Conservation (phyloP, 2,113 vertebrate species). For the Cyprinus carpio region DNA sequence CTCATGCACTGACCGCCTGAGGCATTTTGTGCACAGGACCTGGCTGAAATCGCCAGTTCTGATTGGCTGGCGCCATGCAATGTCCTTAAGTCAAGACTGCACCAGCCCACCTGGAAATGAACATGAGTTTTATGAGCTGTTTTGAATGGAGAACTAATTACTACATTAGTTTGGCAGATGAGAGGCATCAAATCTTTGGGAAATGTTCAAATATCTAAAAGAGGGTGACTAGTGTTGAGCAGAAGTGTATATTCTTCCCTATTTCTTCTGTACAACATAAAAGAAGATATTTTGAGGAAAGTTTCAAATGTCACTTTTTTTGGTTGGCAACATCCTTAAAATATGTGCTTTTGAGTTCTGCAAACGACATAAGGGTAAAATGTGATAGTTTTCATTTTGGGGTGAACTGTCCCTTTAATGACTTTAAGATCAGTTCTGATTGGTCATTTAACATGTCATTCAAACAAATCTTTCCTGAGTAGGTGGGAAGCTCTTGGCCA, state of each 20-base stretch:
- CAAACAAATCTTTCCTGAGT: background rate
- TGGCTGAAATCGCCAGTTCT: background rate
- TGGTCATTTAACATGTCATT: background rate
- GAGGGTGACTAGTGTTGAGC: background rate
- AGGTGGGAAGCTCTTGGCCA: background rate
- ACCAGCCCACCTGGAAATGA: background rate
- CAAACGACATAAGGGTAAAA: background rate
- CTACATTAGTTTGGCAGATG: background rate
- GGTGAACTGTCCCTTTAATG: background rate
- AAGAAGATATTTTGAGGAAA: background rate
- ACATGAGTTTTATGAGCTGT: background rate
- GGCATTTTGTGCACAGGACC: background rate
- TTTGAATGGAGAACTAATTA: background rate
- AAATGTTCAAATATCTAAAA: background rate
- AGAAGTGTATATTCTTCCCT: background rate
- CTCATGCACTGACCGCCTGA: slow-evolving; percentile 1
- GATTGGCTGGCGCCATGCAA: background rate
- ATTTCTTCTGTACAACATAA: background rate
- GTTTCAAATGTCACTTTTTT: background rate
- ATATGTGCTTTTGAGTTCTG: background rate
- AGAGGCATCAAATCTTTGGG: background rate
- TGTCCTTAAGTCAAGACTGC: background rate
- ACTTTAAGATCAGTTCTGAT: background rate
- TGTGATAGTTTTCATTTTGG: background rate
- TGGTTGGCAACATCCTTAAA: background rate